phyloP scores from a whole-genome alignment of 2,888 invertebrate species.

The Schrankia costaestrigalis region DNA sequence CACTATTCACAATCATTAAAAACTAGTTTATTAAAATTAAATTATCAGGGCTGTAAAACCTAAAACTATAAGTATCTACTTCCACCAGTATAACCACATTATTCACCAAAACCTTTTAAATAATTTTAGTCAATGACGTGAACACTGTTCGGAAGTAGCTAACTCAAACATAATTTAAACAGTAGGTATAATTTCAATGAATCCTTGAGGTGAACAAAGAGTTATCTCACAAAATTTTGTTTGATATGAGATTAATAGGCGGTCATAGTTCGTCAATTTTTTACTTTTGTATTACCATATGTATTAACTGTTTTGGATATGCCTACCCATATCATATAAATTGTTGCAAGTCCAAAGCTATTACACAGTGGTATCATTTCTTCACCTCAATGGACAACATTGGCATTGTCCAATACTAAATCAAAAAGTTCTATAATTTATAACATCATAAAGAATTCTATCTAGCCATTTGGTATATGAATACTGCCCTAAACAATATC shows the following conservation, averaged over 20 bases:
- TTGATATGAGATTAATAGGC: constrained; percentile 11
- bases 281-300: too few relatives aligned
- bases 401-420: constrained; percentile 23
- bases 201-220: constrained; percentile 33
- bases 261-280: constrained; percentile 6
- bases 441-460: constrained; percentile 51
- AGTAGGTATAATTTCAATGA: constrained; percentile 24
- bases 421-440: constrained; percentile 29
- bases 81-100: too few relatives aligned
- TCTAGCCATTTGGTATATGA: constrained; percentile 71
- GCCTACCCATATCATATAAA: too few relatives aligned
- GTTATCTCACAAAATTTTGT: constrained; percentile 1
- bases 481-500: constrained; percentile 66
- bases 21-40: constrained; percentile 46
- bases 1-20: constrained; percentile 57
- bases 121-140: constrained; percentile 6
- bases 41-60: constrained; percentile 66
- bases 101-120: neutral
- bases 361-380: constrained; percentile 8
- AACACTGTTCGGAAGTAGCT: constrained; percentile 13
- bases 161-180: constrained; percentile 31
- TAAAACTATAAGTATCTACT: constrained; percentile 44
- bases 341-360: too few relatives aligned
- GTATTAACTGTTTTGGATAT: too few relatives aligned
- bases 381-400: constrained; percentile 30